Percentiles rank a stretch among this genome's conserved stretches.
Conservation (phyloP, 2,888 invertebrate species). For the Ceriagrion tenellum region DNA sequence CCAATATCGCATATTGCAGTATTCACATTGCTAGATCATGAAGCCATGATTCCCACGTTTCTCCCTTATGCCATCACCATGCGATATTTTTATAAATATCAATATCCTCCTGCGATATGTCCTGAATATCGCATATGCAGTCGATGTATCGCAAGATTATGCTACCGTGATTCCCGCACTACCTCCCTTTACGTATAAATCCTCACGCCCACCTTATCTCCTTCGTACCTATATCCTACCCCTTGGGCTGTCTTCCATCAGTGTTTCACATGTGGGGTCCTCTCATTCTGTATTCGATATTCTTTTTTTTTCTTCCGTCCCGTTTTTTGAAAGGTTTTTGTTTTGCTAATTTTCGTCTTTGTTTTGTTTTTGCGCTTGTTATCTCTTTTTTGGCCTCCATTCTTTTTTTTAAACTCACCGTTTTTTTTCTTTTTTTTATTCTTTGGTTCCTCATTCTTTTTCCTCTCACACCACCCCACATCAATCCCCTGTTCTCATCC, state of each 20-base stretch:
- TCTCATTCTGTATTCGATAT: slow-evolving; percentile 10
- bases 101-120: not conserved
- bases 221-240: not conserved
- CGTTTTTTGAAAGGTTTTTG: slow-evolving; percentile 42
- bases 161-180: no score
- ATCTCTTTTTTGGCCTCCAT: not conserved
- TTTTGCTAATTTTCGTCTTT: slow-evolving; percentile 57
- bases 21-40: no score
- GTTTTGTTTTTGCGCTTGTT: slow-evolving; percentile 26
- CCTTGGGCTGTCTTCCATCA: not conserved
- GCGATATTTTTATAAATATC: not conserved
- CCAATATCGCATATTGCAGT: no score
- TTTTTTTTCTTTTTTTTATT: not conserved
- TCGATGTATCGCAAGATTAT: no score
- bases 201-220: not conserved
- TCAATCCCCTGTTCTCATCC: not conserved
- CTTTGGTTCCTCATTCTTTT: not conserved
- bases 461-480: not conserved
- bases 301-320: not conserved
- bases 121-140: no score
- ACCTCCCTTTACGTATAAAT: no score
- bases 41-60: no score
- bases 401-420: not conserved
- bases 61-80: no score
- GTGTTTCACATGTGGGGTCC: not conserved